Evolutionary conservation across 2,797 vertebrate genomes (phyloP), one percentile per base, ranked within the genome.

Genomic region (Periophthalmus magnuspinnatus): DNA sequence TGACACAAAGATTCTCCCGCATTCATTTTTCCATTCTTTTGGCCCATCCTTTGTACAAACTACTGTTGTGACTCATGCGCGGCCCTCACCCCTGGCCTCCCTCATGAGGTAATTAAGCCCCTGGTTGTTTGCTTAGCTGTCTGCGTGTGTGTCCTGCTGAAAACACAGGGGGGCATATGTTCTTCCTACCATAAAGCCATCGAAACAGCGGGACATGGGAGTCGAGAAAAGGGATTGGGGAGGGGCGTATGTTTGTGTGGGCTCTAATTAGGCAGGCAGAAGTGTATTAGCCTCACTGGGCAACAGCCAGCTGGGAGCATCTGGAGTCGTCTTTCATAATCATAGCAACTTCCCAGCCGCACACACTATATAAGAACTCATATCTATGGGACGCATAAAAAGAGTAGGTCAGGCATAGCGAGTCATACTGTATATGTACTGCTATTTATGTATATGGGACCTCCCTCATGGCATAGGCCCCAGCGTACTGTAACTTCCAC

Each of bases 231-330:
- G 83, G 22, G 76, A 79, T n/a, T n/a, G 11, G 3, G 73, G 68
- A 67, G 76, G 82, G 55, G 33, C 76, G 41, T 41, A 41, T 79
- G 72, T 81, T 77, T 54, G 81, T 73, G 79, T 70, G 80, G 64
- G 71, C 82, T 84, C 82, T 90, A 91, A 92, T 90, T 92, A 91
- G 84, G 84, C 82, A 88, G 89, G 85, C 86, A 87, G 86, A 72
- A 81, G 78, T 86, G 78, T 82, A 85, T 87, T 88, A 90, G 88
- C 86, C 87, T 89, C 87, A 80, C 84, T 88, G 88, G 90, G 90
- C 83, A 83, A 75, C 87, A 81, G 87, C 90, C 88, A 91, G 89
- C 84, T 82, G 86, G 81, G 88, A 90, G 88, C 90, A 93, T 93
- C 89, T 92, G 91, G 89, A 91, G 81, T 77, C 67, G 77, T 89